Conservation (phyloP, 1,140 invertebrate species). For the Lordiphosa mommai region DNA sequence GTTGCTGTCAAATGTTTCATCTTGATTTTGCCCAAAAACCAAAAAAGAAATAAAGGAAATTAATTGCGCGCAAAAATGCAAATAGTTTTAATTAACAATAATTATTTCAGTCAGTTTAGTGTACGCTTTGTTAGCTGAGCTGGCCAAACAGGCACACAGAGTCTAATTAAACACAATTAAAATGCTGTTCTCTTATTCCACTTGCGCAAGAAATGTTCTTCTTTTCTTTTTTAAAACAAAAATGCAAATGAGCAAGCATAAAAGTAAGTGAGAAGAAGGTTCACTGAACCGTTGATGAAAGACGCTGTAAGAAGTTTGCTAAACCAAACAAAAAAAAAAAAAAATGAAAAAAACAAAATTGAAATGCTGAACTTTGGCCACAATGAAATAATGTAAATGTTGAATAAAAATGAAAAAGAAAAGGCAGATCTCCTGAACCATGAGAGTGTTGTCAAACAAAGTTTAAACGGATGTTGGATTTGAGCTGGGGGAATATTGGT, state of each 20-base stretch:
- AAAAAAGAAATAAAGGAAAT: background rate
- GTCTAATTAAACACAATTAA: conserved; percentile 72
- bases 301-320: background rate
- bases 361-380: too few species aligned
- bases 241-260: conserved; percentile 66
- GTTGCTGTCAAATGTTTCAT: background rate
- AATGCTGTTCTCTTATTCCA: conserved; percentile 23
- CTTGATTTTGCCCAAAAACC: conserved; percentile 3
- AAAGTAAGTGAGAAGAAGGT: conserved; percentile 30
- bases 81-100: conserved; percentile 51
- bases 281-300: conserved; percentile 48
- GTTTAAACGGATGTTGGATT: too few species aligned
- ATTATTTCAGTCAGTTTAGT: too few species aligned
- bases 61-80: conserved; percentile 26
- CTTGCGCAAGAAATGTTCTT: conserved; percentile 1
- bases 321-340: too few species aligned
- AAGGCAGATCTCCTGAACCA: too few species aligned
- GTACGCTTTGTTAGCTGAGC: too few species aligned
- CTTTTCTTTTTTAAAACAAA: conserved; percentile 3
- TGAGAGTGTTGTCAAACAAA: too few species aligned
- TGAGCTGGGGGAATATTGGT: too few species aligned
- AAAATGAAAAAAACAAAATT: too few species aligned
- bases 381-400: too few species aligned
- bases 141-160: conserved; percentile 19
- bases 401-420: too few species aligned